Base-by-base conservation (phyloP, 2,888 invertebrate genomes). In the Tetranychus piercei region DNA sequence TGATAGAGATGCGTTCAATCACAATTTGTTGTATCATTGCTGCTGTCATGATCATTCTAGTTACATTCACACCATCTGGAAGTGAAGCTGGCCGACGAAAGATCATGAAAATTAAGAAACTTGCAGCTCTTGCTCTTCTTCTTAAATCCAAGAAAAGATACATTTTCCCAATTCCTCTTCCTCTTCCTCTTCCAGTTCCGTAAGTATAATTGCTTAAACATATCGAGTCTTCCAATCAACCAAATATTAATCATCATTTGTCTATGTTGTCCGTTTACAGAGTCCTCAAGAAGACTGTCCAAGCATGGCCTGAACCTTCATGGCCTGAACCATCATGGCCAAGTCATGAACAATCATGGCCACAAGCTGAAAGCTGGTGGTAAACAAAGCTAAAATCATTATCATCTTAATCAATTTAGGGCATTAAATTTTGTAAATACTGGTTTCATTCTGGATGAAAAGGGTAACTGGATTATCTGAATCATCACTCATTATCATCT, bases 111-210 rank as follows among this genome's bases (percentile, higher is more conserved):
- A 69, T 69, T 11, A 69, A 69, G 22, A 69, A 69, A 69, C 22
- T 23, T 22, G 34, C 34, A 6, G 20, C 34, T 20, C 20, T 69
- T 8, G 69, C 69, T 8, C 22, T 69, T 11, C 69, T 69, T n/a
- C 34, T 69, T 20, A 69, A 69, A 22, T 20, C 22, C 20, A 69
- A 69, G 69, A 69, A 69, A 22, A 69, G 20, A 22, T 69, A 69
- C 69, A 69, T 69, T 22, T 69, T 69, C 69, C 69, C 69, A 69
- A 23, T 69, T 23, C 69, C 69, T 20, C 20, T 69, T 69, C 69
- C 69, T 69, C 69, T 69, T 20, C 69, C 69, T 23, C 69, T 69
- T 22, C 69, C 69, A 69, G 69, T 69, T 69, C 69, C 69, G 69
- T 55, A 55, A 55, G 55, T 55, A 15, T 55, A 5, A 55, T 55